Base-by-base conservation (phyloP, 1,140 invertebrate species). In the Cyrtorhinus lividipennis region DNA sequence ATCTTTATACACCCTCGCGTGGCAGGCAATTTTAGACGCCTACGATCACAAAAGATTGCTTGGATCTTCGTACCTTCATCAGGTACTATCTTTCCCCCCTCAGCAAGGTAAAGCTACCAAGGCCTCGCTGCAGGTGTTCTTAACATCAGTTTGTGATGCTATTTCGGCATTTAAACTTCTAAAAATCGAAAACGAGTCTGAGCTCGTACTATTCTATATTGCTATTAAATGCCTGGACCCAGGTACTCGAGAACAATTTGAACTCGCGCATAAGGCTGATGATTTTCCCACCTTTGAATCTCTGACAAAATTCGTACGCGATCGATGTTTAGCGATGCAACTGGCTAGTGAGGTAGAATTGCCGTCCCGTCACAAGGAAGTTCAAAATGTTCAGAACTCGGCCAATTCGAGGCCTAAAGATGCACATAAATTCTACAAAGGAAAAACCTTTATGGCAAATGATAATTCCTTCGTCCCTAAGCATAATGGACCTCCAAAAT, bases 1-100 rank as follows among this genome's bases (percentile, higher is more conserved):
- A 27, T n/a, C 5, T 61, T 38, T 38, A n/a, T 61, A 61, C 27
- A 2, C 5, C 8, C 10, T 61, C 12, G 59, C 59, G 12, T 61
- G 59, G 59, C 15, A 61, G 27, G 30, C 59, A 27, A 12, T 61
- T 2, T 38, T 2, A 10, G 27, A 61, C n/a, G 59, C 59, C 2
- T 61, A 38, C 22, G 27, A 61, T 44, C 12, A 61, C 44, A 61
- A 61, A 23, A 2, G 59, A n/a, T 38, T 44, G 25, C 25, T 61
- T 2, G 59, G 25, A n/a, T n/a, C 25, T 27, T n/a, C 25, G 3
- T 61, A 61, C 27, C 22, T 61, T 2, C 30, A 61, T 22, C 8
- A 30, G 8, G 15, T 61, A 20, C 25, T 61, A 8, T 8, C 10
- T 20, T 56, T 56, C 53, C 10, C 10, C 10, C 53, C 53, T 8